phyloP scores from a whole-genome alignment of 1,140 invertebrate genomes.

The Vanessa atalanta region DNA sequence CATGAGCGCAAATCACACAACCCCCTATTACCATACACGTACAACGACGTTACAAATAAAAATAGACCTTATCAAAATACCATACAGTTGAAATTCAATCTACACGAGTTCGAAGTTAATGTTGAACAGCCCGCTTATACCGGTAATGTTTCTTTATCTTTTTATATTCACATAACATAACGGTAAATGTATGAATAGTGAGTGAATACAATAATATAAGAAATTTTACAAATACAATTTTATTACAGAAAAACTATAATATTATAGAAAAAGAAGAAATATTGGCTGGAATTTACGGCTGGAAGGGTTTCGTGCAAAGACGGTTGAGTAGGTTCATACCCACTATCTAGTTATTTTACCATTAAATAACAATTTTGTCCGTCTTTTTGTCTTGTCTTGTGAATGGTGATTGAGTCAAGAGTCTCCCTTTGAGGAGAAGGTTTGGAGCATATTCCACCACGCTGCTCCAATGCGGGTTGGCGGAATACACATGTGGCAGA shows the following conservation, averaged over 20 bases:
- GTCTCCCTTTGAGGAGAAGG: too few species aligned
- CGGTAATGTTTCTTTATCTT: slow-evolving; percentile 37
- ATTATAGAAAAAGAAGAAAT: too few species aligned
- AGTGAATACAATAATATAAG: neutral
- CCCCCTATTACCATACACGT: slow-evolving; percentile 61
- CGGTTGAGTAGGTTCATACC: too few species aligned
- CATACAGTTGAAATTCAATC: slow-evolving; percentile 36
- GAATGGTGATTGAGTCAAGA: too few species aligned
- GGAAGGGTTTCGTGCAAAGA: too few species aligned
- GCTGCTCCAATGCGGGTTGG: too few species aligned
- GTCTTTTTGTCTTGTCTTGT: too few species aligned
- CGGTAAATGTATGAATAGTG: slow-evolving; percentile 4
- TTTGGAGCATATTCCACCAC: too few species aligned
- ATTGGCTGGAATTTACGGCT: too few species aligned
- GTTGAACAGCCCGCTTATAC: slow-evolving; percentile 44
- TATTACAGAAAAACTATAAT: neutral
- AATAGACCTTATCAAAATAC: slow-evolving; percentile 34
- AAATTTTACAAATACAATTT: slow-evolving; percentile 1
- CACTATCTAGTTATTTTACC: too few species aligned
- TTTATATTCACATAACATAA: slow-evolving; percentile 38
- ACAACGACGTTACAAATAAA: slow-evolving; percentile 29
- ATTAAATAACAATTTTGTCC: too few species aligned
- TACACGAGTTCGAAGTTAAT: slow-evolving; percentile 37
- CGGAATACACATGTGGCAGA: too few species aligned
- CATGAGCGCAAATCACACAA: slow-evolving; percentile 72